Base-by-base conservation (phyloP, 2,113 vertebrate species). In the Chaenocephalus aceratus region DNA sequence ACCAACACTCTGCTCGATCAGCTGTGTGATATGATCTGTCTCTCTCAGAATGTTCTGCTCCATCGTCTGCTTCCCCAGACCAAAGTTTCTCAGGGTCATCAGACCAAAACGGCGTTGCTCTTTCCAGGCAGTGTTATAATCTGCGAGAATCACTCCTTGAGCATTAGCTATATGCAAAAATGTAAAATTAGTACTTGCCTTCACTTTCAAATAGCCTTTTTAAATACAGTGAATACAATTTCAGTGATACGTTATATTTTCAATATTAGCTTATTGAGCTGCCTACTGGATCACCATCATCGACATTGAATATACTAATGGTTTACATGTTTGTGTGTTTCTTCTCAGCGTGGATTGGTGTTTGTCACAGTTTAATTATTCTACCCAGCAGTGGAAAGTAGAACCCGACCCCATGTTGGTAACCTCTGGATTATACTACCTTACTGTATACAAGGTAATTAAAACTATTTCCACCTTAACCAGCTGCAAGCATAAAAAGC, bases 61-160 rank as follows among this genome's bases (percentile, higher is more conserved):
- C 94, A 96, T 87, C 0, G 95, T 90, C 74, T 91, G 93, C 85
- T 96, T 96, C 77, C 96, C 96, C 83, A 96, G 80, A 3, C 95
- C 95, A 15, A 96, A 93, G 85, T 95, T 93, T 79, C 92, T 94
- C 82, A 97, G 70, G 0, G 94, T 93, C 54, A 83, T 86, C 45
- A 96, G 23, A 0, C 90, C 60, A 52, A 96, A 97, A 30, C 88
- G 94, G 1, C 95, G 89, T 45, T 90, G 86, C 67, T 96, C 94
- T 18, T 66, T 95, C 96, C 96, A 96, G 5, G 2, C 0, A 0
- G 7, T 67, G 0, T 86, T 94, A 0, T 93, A 94, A 41, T 46
- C 88, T 1, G 93, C 93, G 0, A 93, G 0, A 49, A 82, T 0
- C 56, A 96, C 0, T 11, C 96, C 95, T 89, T 77, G 62, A 53